A percentile compares a stretch with the other conserved stretches of the same genome.
These are phyloP conservation scores for Escarpia spicata DNA, from an alignment of 2,888 invertebrate species.

Conservation along the genomic window DNA sequence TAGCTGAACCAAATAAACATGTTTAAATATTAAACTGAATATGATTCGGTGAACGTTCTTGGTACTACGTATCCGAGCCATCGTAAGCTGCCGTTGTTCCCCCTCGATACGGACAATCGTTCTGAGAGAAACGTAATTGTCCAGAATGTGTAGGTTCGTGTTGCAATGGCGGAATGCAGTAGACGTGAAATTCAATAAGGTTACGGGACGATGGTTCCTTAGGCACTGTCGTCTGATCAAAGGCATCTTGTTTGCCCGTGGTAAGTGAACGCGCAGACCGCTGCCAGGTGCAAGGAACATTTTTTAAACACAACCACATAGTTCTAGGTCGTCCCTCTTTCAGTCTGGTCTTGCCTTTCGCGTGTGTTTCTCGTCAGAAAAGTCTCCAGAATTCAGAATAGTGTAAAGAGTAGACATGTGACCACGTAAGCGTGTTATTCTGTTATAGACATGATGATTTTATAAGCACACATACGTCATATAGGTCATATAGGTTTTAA, in stretches of 20 bases:
- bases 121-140: neutral
- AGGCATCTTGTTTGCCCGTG: neutral
- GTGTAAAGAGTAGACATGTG: too few species aligned
- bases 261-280: neutral
- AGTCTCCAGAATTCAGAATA: neutral
- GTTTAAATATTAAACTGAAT: too few species aligned
- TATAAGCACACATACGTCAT: too few species aligned
- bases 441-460: too few species aligned
- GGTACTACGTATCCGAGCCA: too few species aligned
- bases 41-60: too few species aligned
- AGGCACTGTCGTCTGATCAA: neutral
- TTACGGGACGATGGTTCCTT: neutral
- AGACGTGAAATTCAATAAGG: slow-evolving; percentile 10
- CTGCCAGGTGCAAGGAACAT: neutral
- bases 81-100: neutral
- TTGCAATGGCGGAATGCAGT: slow-evolving; percentile 1
- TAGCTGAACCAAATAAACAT: too few species aligned
- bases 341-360: neutral
- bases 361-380: neutral
- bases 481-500: too few species aligned
- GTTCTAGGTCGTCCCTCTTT: neutral
- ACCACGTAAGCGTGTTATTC: too few species aligned
- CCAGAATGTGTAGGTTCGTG: neutral
- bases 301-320: neutral
- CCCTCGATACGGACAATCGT: neutral